Evolutionary conservation across 2,113 vertebrate species (phyloP).

Genomic region (Tychaedon coryphoeus): DNA sequence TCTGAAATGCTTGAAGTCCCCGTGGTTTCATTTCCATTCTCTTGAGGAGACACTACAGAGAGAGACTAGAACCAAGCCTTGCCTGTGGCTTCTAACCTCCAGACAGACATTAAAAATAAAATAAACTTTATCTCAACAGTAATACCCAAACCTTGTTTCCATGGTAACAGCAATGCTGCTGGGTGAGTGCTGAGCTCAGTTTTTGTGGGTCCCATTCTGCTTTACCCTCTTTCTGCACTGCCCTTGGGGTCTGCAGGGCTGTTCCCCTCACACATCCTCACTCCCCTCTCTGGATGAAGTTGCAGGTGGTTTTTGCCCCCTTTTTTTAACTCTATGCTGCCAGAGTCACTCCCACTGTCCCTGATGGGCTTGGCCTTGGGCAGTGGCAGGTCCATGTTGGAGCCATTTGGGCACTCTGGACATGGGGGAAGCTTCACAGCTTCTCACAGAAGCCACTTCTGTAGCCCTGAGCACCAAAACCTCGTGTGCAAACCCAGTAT

Average conservation of each 20-base stretch:
- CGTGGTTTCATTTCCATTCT: background rate
- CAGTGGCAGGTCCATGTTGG: background rate
- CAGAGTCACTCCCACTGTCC: background rate
- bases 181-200: background rate
- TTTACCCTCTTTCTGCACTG: background rate
- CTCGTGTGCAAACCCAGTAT: fast-evolving
- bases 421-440: background rate
- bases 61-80: background rate
- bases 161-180: background rate
- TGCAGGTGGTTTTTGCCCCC: background rate
- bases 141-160: background rate
- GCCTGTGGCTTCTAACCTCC: background rate
- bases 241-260: background rate
- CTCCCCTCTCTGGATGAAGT: background rate
- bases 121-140: background rate
- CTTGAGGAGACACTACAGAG: background rate
- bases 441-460: background rate
- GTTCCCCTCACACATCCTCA: background rate
- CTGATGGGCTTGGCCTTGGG: background rate
- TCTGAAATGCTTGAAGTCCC: background rate
- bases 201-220: too few species aligned
- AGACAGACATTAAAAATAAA: background rate
- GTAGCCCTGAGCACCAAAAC: background rate
- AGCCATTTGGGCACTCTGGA: background rate
- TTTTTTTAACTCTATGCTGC: background rate